phyloP scores from a whole-genome alignment of 2,113 vertebrate species.

The Scophthalmus maximus region DNA sequence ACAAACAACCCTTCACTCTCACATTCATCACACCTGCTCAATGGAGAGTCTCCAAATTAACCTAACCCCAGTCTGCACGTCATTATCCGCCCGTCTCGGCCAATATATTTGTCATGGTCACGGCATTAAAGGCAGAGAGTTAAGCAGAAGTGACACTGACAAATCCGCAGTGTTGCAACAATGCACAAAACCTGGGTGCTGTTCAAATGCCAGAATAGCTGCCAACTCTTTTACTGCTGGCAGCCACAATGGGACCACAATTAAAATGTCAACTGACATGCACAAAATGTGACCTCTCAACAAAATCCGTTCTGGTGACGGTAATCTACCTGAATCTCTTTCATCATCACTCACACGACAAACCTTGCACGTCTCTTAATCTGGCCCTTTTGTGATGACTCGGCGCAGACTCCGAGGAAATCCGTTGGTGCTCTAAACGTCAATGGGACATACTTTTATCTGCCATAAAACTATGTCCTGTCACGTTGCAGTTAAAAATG shows the following conservation, averaged over 20 bases:
- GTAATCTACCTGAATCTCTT: conserved; percentile 18
- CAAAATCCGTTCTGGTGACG: not conserved
- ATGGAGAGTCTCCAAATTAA: too few species aligned
- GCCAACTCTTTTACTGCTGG: not conserved
- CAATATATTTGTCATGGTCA: not conserved
- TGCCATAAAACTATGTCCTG: conserved; percentile 35
- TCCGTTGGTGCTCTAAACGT: not conserved
- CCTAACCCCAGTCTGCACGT: too few species aligned
- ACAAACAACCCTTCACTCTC: too few species aligned
- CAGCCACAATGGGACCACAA: not conserved
- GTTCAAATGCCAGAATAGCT: conserved; percentile 14
- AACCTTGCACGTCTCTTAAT: not conserved
- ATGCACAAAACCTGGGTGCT: not conserved
- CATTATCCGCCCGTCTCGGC: too few species aligned
- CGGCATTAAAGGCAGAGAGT: not conserved
- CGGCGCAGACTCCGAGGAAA: not conserved
- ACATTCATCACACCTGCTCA: too few species aligned
- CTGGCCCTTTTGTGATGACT: conserved; percentile 2
- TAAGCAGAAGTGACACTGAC: not conserved
- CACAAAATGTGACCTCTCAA: not conserved
- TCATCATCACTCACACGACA: not conserved
- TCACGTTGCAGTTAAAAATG: conserved; percentile 26
- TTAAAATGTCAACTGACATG: conserved; percentile 15
- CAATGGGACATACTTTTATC: conserved; percentile 9
- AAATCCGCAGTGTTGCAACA: not conserved